Evolutionary conservation across 2,797 vertebrate species (phyloP).

Genomic region (Coracias cyanogaster): DNA sequence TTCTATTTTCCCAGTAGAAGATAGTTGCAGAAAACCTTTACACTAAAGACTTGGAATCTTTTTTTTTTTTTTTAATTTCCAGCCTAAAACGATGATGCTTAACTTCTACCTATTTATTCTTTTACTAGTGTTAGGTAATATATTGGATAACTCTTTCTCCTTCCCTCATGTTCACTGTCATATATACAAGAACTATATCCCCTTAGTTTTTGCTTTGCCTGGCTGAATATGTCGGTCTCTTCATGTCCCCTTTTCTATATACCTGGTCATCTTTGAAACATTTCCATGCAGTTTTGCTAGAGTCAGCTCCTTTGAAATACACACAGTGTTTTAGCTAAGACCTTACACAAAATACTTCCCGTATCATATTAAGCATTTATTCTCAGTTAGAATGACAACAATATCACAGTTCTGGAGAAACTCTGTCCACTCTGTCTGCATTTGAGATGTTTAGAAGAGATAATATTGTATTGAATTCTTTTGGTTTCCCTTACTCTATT

Average conservation of each 20-base stretch:
- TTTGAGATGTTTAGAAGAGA: background rate
- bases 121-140: background rate
- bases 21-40: background rate
- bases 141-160: background rate
- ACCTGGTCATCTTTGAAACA: background rate
- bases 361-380: background rate
- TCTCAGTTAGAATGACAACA: background rate
- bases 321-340: background rate
- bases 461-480: background rate
- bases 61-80: background rate
- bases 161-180: background rate
- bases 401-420: background rate
- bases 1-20: background rate
- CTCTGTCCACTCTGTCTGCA: background rate
- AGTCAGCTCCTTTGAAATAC: background rate
- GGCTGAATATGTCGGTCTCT: background rate
- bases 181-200: background rate
- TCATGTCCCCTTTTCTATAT: background rate
- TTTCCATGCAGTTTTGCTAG: background rate
- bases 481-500: background rate
- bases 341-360: background rate
- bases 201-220: background rate
- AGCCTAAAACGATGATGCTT: background rate
- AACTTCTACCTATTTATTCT: background rate
- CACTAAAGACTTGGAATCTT: accelerated